Conservation (phyloP, 23 tunicate species). For the Ascidia mentula region DNA sequence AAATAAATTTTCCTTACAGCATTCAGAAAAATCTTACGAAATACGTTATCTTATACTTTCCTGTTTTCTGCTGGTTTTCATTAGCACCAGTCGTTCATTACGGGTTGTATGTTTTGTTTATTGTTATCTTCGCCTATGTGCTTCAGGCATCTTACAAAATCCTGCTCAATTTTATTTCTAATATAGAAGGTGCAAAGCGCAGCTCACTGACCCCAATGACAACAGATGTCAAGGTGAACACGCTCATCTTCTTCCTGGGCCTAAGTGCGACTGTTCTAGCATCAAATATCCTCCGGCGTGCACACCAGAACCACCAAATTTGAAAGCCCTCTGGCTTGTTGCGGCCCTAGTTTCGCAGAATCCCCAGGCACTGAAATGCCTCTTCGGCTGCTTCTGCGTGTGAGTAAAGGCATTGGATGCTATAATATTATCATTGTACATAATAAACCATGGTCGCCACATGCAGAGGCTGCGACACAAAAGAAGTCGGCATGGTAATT, state of each 20-base stretch:
- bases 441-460: not conserved
- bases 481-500: not conserved
- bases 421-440: not conserved
- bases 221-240: not conserved
- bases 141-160: too few species aligned
- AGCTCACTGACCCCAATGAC: not conserved
- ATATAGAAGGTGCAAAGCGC: not conserved
- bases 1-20: too few species aligned
- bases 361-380: not conserved
- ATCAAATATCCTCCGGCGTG: not conserved
- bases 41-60: too few species aligned
- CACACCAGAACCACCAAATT: not conserved
- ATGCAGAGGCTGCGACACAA: not conserved
- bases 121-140: too few species aligned
- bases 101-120: too few species aligned
- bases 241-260: slow-evolving; percentile 9
- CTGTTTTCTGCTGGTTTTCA: too few species aligned
- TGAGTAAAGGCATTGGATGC: not conserved
- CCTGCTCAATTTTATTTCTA: too few species aligned
- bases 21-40: too few species aligned
- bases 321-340: not conserved
- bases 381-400: not conserved
- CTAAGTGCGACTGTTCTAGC: not conserved
- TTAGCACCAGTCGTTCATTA: too few species aligned
- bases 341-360: not conserved